Evolutionary conservation across 2,113 vertebrate species (phyloP).

Genomic region (Ascaphus truei): DNA sequence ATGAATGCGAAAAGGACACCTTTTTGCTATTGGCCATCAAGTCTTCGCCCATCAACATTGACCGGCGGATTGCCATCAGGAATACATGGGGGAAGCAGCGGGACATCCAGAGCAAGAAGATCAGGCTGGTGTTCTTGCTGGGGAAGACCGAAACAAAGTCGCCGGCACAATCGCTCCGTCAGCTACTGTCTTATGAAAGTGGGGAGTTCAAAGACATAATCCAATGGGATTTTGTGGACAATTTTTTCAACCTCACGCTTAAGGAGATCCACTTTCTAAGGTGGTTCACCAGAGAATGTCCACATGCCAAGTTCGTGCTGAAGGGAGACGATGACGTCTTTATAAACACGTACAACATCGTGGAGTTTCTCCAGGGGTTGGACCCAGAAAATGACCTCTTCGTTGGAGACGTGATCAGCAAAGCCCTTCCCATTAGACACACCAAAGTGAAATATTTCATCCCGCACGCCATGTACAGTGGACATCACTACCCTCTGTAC

Average conservation of each 20-base stretch:
- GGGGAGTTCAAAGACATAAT: conserved; percentile 62
- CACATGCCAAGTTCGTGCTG: conserved; percentile 50
- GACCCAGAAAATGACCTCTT: conserved; percentile 59
- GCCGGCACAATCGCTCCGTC: conserved; percentile 45
- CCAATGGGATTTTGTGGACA: conserved; percentile 71
- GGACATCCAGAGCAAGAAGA: conserved; percentile 30
- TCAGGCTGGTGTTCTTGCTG: conserved; percentile 62
- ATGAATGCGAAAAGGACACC: conserved; percentile 47
- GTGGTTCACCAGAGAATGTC: conserved; percentile 59
- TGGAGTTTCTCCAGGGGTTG: conserved; percentile 58
- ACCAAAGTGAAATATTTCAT: conserved; percentile 67
- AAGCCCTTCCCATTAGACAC: conserved; percentile 63
- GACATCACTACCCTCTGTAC: conserved; percentile 60
- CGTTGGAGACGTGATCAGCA: conserved; percentile 62
- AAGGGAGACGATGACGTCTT: conserved; percentile 71
- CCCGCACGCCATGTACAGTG: conserved; percentile 58
- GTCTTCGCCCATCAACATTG: conserved; percentile 62
- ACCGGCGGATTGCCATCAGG: conserved; percentile 58
- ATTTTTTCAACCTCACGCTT: conserved; percentile 72
- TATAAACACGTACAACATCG: conserved; percentile 62
- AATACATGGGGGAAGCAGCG: conserved; percentile 63
- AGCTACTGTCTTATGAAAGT: conserved; percentile 62
- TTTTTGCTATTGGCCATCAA: conserved; percentile 67
- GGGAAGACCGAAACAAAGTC: conserved; percentile 44
- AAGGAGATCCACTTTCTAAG: conserved; percentile 70